phyloP scores from a whole-genome alignment of 2,888 invertebrate genomes.

The Drosophila stalkeri region DNA sequence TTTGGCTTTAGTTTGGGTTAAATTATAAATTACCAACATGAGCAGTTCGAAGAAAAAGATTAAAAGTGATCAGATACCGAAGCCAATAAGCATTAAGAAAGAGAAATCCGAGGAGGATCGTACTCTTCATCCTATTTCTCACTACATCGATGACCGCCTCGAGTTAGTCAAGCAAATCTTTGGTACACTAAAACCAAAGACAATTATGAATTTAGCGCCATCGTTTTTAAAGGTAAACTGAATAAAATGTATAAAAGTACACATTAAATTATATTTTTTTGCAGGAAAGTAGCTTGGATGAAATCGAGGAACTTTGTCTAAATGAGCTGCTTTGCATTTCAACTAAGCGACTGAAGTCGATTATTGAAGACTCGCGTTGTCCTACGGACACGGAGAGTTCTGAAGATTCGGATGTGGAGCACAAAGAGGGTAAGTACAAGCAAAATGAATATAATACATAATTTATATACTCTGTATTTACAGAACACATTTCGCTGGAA shows the following conservation, averaged over 20 bases:
- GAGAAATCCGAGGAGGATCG: slow-evolving; percentile 85
- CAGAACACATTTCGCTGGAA: slow-evolving; percentile 88
- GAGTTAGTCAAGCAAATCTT: slow-evolving; percentile 88
- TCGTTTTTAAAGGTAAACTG: slow-evolving; percentile 84
- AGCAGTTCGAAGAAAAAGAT: slow-evolving; percentile 75
- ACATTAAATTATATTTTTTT: not conserved
- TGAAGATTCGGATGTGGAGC: slow-evolving; percentile 83
- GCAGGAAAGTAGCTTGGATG: slow-evolving; percentile 84
- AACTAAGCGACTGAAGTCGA: slow-evolving; percentile 87
- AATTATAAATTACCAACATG: slow-evolving; percentile 54
- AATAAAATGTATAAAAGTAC: too few species aligned
- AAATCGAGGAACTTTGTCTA: slow-evolving; percentile 87
- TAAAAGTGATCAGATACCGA: slow-evolving; percentile 78
- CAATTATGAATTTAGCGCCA: slow-evolving; percentile 87
- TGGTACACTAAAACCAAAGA: slow-evolving; percentile 87
- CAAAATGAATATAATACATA: not conserved
- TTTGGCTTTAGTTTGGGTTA: slow-evolving; percentile 8
- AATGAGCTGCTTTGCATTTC: slow-evolving; percentile 88
- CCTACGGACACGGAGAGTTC: slow-evolving; percentile 85
- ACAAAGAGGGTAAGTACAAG: slow-evolving; percentile 75
- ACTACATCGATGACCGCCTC: slow-evolving; percentile 87
- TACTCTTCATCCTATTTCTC: slow-evolving; percentile 86
- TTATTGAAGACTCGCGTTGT: slow-evolving; percentile 85
- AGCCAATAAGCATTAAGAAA: slow-evolving; percentile 82
- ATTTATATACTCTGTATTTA: slow-evolving; percentile 7